Conservation (phyloP, 2,797 vertebrate species). For the Sebastes vulpes region DNA sequence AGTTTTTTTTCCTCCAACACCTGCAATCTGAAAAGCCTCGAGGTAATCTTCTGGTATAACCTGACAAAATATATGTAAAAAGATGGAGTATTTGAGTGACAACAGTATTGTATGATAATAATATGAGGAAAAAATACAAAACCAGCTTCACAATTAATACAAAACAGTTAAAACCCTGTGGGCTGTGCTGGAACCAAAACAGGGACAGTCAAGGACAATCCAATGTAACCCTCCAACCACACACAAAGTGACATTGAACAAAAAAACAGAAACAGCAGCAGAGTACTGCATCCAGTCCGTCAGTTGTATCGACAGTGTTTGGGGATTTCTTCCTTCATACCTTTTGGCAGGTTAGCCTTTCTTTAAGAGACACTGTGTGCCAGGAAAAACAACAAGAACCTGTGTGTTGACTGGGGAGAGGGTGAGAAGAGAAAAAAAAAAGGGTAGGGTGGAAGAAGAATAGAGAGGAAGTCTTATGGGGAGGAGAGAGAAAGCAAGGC, state of each 20-base stretch:
- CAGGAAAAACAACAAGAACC: constrained; percentile 20
- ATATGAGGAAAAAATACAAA: neutral
- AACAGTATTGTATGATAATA: neutral
- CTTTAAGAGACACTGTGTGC: constrained; percentile 22
- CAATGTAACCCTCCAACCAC: constrained; percentile 16
- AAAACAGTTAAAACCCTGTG: constrained; percentile 2
- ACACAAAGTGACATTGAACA: constrained; percentile 2
- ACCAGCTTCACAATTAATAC: neutral
- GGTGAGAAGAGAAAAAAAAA: neutral
- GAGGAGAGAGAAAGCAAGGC: constrained; percentile 12
- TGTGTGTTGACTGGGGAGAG: neutral
- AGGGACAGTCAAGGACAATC: constrained; percentile 44
- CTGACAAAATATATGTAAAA: constrained; percentile 17
- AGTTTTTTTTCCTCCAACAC: constrained; percentile 20
- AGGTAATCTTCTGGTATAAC: constrained; percentile 18
- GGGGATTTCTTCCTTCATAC: constrained; percentile 20
- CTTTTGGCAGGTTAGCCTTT: constrained; percentile 56
- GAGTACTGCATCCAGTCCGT: constrained; percentile 1
- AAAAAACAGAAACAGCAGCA: neutral
- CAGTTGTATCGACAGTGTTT: neutral
- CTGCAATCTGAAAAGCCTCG: constrained; percentile 33
- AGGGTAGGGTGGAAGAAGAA: constrained; percentile 9
- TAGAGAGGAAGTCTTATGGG: constrained; percentile 37
- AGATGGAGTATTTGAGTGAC: neutral
- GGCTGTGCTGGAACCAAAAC: constrained; percentile 21